These are phyloP conservation scores for Papilio aristodemus DNA, from an alignment of 1,140 invertebrate genomes.

Conservation along the genomic window DNA sequence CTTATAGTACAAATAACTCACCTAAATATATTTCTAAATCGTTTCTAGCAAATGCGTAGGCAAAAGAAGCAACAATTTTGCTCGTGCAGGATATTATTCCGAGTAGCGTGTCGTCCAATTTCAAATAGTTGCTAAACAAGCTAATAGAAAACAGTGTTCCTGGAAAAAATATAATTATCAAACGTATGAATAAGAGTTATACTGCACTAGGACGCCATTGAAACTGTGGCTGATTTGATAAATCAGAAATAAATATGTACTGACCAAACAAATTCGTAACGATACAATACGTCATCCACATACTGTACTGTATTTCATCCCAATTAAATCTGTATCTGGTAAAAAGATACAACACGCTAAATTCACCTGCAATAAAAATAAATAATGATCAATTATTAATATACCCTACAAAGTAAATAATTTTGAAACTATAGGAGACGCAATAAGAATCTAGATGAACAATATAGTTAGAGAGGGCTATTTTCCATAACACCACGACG, in stretches of 20 bases:
- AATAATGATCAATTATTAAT: conserved; percentile 16
- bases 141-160: conserved; percentile 88
- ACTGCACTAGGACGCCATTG: too few species aligned
- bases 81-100: conserved; percentile 88
- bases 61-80: conserved; percentile 88
- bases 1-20: conserved; percentile 71
- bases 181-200: too few species aligned
- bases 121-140: conserved; percentile 87
- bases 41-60: conserved; percentile 88
- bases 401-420: too few species aligned
- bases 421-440: too few species aligned
- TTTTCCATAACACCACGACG: too few species aligned
- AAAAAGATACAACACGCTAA: conserved; percentile 88
- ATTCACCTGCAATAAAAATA: conserved; percentile 84
- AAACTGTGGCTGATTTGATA: conserved; percentile 15
- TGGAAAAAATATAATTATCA: conserved; percentile 62
- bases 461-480: too few species aligned
- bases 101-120: conserved; percentile 88
- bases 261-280: conserved; percentile 69
- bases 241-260: conserved; percentile 34
- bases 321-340: conserved; percentile 89
- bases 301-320: conserved; percentile 90
- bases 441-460: too few species aligned
- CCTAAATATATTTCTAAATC: conserved; percentile 89
- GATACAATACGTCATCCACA: conserved; percentile 88